Base-by-base conservation (phyloP, 2,888 invertebrate genomes). In the Tinea semifulvella region DNA sequence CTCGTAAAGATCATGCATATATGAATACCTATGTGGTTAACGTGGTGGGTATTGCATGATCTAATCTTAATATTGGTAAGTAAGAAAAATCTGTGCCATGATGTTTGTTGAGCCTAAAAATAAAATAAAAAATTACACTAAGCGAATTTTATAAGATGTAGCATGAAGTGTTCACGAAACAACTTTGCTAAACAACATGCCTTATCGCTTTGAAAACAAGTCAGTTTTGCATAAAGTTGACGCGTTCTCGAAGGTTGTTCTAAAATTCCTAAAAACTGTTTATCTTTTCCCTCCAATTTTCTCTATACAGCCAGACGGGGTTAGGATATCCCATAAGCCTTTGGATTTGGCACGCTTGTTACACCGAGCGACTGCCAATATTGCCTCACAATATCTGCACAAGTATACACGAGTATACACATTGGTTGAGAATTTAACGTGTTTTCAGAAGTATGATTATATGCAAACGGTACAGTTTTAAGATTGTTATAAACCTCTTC, bases 301-400 rank as follows among this genome's bases (percentile, higher is more conserved):
- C 31, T 3, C 11, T 4, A n/a, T n/a, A n/a, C n/a, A n/a, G 31
- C 31, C 14, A 14, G 31, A 31, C 31, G 31, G 31, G 31, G 31
- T 31, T 31, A 31, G 31, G 31, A 14, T 31, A 31, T 31, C 31
- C 31, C 14, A 31, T 31, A 31, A 31, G 31, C 31, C 31, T 13
- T 31, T 13, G 31, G 31, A 31, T 31, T 31, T 31, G 31, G 31
- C 31, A 31, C 31, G 31, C 31, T 31, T 31, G 31, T 31, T 31
- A 31, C 31, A 2, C 31, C 14, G 31, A 14, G 31, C 31, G 31
- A 31, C 31, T 31, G 31, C 31, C 31, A 31, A 31, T 31, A 31
- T 31, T 31, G 31, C 13, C 31, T 31, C 13, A 13, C 31, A 31
- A n/a, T n/a, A 6, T 31, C 31, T 4, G 11, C 11, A 14, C 2